Evolutionary conservation across 2,113 vertebrate genomes (phyloP), one percentile per base, ranked within the genome.

Genomic region (Probosciger aterrimus): DNA sequence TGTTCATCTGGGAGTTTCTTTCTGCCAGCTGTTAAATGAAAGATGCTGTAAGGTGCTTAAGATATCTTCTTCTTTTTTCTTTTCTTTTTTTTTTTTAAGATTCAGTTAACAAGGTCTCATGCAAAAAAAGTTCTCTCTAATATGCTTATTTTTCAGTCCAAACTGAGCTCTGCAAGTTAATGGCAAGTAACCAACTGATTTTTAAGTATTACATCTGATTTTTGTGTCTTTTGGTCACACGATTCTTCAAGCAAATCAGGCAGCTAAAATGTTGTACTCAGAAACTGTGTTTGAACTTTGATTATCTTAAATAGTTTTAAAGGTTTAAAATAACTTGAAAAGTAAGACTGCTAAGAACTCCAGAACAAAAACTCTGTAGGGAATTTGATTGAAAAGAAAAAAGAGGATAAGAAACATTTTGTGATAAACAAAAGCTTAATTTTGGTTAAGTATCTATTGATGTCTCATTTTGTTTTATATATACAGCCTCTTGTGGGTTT

Each of bases 11-110:
- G 98, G 98, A 98, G 93, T 97, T 95, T 97, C 92, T 93, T 97
- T 97, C 97, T 98, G 97, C 97, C 98, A 98, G 94, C 82, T 97
- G 95, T 97, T 98, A 98, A 97, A 98, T 98, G 98, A 98, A 98
- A 98, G 98, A 98, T 97, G 98, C 96, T 96, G 97, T 94, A 95
- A 97, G 96, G 94, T 98, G 95, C 96, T 97, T 97, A 97, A 97
- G 95, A 98, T 95, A 92, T 96, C 94, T 77, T 96, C 77, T 96
- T 96, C 96, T 93, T 97, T 95, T 13, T 60, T 18, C 13, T 10
- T 59, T 23, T n/a, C 15, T 59, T 14, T 23, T 24, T 24, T 24
- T n/a, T n/a, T 35, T 25, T 62, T 60, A 77, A 35, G 46, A 86
- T 78, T 53, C 67, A 88, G 87, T 79, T 96, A 88, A 86, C 86